Evolutionary conservation across 92 coral and sea anemone species (phyloP).

Genomic region (Siderastrea radians): DNA sequence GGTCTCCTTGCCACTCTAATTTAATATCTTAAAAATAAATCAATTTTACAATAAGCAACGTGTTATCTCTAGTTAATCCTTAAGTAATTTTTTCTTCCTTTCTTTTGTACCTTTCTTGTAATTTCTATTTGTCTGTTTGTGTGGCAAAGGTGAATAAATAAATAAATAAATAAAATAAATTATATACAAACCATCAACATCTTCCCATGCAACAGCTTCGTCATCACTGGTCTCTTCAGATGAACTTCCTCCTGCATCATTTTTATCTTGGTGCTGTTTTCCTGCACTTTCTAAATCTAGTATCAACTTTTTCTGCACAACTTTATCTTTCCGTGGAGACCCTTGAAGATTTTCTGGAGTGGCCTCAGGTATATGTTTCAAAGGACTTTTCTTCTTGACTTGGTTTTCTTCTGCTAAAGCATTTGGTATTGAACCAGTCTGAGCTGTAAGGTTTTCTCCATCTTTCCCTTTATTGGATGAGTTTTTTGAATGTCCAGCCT

Average conservation of each 20-base stretch:
- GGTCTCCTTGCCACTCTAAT: too few relatives aligned
- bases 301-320: slow-evolving; percentile 21
- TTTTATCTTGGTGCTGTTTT: not conserved
- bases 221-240: slow-evolving; percentile 52
- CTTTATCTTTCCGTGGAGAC: slow-evolving; percentile 23
- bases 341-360: not conserved
- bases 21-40: too few relatives aligned
- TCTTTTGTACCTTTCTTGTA: too few relatives aligned
- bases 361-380: not conserved
- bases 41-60: too few relatives aligned
- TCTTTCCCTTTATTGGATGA: not conserved
- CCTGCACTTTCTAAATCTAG: not conserved
- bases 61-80: too few relatives aligned
- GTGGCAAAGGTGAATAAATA: too few relatives aligned
- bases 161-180: too few relatives aligned
- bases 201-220: slow-evolving; percentile 89
- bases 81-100: too few relatives aligned
- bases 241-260: not conserved
- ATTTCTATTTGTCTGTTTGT: too few relatives aligned
- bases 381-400: slow-evolving; percentile 8
- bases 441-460: too few relatives aligned
- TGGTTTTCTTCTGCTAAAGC: not conserved
- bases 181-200: slow-evolving; percentile 77
- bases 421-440: too few relatives aligned
- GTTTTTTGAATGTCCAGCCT: not conserved